Evolutionary conservation across 2,888 invertebrate species (phyloP).

Genomic region (Escarpia spicata): DNA sequence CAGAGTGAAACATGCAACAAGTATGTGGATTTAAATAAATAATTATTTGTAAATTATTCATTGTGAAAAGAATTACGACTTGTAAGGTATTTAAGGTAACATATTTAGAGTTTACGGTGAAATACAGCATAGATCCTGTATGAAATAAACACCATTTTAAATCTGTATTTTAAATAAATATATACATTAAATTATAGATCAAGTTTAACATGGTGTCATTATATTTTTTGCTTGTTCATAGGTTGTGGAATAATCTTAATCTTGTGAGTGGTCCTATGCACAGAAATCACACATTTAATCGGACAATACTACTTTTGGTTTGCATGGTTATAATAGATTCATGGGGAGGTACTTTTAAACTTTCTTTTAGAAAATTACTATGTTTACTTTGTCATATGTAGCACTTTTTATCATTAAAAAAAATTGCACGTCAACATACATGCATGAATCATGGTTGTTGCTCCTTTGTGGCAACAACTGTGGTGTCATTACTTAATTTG

Average conservation of each 20-base stretch:
- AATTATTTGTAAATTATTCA: slow-evolving; percentile 13
- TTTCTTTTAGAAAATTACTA: background rate
- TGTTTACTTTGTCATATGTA: background rate
- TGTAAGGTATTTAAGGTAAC: background rate
- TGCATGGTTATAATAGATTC: background rate
- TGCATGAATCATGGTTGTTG: background rate
- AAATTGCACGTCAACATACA: background rate
- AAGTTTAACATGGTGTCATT: background rate
- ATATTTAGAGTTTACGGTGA: background rate
- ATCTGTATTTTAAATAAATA: background rate
- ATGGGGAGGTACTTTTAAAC: background rate
- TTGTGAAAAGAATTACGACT: background rate
- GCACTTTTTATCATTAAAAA: background rate
- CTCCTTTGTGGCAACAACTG: background rate
- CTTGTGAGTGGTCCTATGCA: background rate
- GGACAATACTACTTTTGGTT: background rate
- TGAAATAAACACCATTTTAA: background rate
- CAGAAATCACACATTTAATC: background rate
- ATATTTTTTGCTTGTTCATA: background rate
- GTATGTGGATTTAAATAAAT: background rate
- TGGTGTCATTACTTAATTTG: background rate
- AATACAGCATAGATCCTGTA: background rate
- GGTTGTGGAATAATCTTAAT: background rate
- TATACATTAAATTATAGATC: background rate
- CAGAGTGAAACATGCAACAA: background rate